Conservation (phyloP, 2,888 invertebrate genomes). For the Ferrisia virgata region DNA sequence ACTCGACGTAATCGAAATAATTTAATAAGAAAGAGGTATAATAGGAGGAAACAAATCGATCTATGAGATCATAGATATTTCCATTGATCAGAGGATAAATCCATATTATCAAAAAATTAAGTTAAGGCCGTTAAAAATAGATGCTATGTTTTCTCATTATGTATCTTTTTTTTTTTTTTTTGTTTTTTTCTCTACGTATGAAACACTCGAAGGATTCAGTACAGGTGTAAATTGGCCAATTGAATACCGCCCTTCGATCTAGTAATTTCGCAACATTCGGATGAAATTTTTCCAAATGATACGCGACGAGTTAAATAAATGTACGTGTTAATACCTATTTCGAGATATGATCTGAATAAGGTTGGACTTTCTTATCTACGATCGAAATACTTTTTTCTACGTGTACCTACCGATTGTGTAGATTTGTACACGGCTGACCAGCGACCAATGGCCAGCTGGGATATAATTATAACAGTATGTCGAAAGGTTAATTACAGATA, state of each 20-base stretch:
- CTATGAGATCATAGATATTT: background rate
- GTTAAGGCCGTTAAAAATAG: background rate
- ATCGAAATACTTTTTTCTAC: background rate
- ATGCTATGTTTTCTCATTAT: background rate
- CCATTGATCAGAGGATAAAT: background rate
- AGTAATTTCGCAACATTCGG: background rate
- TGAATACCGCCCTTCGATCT: background rate
- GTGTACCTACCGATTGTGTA: too few species aligned
- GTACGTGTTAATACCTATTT: too few species aligned
- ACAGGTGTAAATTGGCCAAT: background rate
- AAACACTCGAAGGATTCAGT: too few species aligned
- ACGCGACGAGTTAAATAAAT: too few species aligned
- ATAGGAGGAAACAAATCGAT: background rate
- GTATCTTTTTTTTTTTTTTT: too few species aligned
- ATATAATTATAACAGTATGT: slow-evolving; percentile 5
- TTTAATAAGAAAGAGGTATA: background rate
- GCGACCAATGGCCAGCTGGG: background rate
- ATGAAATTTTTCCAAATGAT: background rate
- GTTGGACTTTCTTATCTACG: background rate
- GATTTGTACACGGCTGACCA: too few species aligned
- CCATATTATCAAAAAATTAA: background rate
- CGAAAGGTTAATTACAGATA: slow-evolving; percentile 15
- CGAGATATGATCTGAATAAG: background rate
- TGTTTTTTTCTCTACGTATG: too few species aligned
- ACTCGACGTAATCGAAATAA: background rate